Evolutionary conservation across 1,140 invertebrate genomes (phyloP).

Genomic region (Tetranychus cinnabarinus): DNA sequence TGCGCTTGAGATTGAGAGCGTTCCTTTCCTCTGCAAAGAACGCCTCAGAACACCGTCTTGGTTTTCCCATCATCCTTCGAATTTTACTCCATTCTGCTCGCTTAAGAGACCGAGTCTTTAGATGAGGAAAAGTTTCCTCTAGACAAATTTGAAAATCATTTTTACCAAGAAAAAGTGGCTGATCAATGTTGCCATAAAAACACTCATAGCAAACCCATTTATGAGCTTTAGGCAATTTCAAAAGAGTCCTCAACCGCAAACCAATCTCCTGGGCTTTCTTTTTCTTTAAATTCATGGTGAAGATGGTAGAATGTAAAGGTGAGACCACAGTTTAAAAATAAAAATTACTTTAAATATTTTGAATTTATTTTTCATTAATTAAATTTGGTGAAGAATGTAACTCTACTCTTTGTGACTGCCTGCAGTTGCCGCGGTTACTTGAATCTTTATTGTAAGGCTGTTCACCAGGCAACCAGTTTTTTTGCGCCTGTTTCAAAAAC

Average conservation of each 20-base stretch:
- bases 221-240: conserved; percentile 93
- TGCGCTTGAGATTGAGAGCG: conserved; percentile 65
- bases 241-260: conserved; percentile 67
- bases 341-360: no score
- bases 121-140: conserved; percentile 74
- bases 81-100: conserved; percentile 89
- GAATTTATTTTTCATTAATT: no score
- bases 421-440: no score
- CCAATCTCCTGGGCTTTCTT: conserved; percentile 63
- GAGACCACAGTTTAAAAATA: no score
- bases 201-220: conserved; percentile 74
- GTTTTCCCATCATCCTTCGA: conserved; percentile 85
- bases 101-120: conserved; percentile 60
- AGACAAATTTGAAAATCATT: conserved; percentile 91
- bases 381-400: no score
- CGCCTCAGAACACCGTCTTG: conserved; percentile 41
- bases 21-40: conserved; percentile 86
- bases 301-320: no score
- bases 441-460: no score
- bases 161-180: conserved; percentile 74
- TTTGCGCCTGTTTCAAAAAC: no score
- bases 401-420: no score
- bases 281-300: neutral
- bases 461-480: no score
- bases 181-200: conserved; percentile 95